Evolutionary conservation across 2,113 vertebrate genomes (phyloP), one percentile per base, ranked within the genome.

Genomic region (Strix uralensis): DNA sequence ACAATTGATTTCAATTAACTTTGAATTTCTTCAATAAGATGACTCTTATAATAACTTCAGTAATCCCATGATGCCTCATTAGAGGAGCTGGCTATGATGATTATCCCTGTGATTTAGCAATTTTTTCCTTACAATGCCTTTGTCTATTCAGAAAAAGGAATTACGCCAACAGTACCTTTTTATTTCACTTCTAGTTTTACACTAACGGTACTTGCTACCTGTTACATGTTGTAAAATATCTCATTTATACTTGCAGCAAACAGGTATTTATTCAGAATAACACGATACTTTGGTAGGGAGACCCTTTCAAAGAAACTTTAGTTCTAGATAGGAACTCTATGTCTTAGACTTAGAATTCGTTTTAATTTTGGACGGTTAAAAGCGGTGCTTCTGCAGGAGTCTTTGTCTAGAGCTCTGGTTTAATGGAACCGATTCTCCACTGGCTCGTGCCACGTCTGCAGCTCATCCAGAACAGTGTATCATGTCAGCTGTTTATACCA

Each of bases 11-110:
- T 98, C 97, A 97, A 81, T 98, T 95, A 97, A 96, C 95, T 93
- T 95, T 83, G 97, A 96, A 62, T 96, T 94, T 97, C 93, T 97
- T 97, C 96, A 93, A 30, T 85, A 96, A 81, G 83, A 96, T 92
- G 96, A 95, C 81, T 94, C 92, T 95, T 95, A 85, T 96, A 94
- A 97, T 96, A 97, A 98, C 96, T 95, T 79, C 88, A 90, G 88
- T 96, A 97, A 97, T 98, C 98, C 98, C 98, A 96, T 51, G 88
- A 80, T 86, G 89, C 97, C 98, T 98, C 97, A 94, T 98, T 98
- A 98, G 96, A 92, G 94, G 75, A 92, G 96, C 96, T 86, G 96
- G 95, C 96, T 72, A 66, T 54, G 94, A 82, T 92, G 97, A 97
- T 97, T 95, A 94, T 96, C 92, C 89, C 88, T 85, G 94, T 94